Evolutionary conservation across 2,888 invertebrate species (phyloP).

Genomic region (Siphlonurus alternatus): DNA sequence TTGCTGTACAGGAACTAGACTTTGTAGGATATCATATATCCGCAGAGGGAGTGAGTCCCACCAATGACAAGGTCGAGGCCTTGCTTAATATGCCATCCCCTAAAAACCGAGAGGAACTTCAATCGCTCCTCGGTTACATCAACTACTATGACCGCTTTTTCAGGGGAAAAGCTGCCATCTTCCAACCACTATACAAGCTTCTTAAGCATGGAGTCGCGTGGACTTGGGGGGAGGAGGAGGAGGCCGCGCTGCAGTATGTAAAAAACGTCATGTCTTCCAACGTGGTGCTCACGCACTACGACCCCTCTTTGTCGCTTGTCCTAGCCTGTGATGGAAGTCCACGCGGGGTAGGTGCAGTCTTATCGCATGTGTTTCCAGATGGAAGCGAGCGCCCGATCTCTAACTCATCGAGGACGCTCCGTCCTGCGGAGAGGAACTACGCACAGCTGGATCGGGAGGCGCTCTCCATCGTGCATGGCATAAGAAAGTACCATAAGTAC

Average conservation of each 20-base stretch:
- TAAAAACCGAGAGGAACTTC: background rate
- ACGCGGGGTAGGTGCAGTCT: no score
- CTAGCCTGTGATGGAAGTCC: no score
- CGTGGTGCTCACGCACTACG: constrained; percentile 19
- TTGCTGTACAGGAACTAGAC: background rate
- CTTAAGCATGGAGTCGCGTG: background rate
- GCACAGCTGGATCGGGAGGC: constrained; percentile 18
- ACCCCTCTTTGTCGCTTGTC: constrained; percentile 16
- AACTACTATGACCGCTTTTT: constrained; percentile 2
- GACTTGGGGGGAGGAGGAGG: background rate
- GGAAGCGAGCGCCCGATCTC: constrained; percentile 18
- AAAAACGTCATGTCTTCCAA: constrained; percentile 10
- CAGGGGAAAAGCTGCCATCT: background rate
- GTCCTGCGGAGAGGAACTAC: no score
- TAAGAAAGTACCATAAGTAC: constrained; percentile 16
- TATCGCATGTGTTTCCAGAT: constrained; percentile 16
- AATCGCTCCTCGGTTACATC: background rate
- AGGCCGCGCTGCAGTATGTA: background rate
- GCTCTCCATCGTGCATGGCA: constrained; percentile 19
- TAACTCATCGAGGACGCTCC: constrained; percentile 17
- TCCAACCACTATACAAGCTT: background rate
- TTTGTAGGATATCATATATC: background rate
- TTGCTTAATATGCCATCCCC: background rate
- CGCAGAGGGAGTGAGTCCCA: background rate
- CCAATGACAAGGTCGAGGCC: background rate